Percentiles rank a stretch among this genome's conserved stretches.
Evolutionary conservation across 2,888 invertebrate species (phyloP).

Genomic region (Heliconius cydno): DNA sequence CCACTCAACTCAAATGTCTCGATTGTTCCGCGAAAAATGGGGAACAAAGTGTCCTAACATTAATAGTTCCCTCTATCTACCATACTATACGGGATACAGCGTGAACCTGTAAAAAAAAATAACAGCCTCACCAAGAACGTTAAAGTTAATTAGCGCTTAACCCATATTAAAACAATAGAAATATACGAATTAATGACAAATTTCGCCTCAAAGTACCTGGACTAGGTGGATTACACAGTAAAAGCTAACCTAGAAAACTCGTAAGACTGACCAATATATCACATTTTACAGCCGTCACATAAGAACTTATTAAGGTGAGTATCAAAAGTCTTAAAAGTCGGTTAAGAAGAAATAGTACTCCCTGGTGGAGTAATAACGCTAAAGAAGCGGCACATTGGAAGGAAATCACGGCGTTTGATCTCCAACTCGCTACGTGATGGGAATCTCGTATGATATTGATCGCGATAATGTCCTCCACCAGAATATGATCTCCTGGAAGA

Average conservation of each 20-base stretch:
- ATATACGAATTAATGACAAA: too few species aligned
- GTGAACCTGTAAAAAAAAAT: too few species aligned
- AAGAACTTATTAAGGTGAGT: slow-evolving; percentile 28
- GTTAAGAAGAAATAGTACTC: slow-evolving; percentile 46
- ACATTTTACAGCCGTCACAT: slow-evolving; percentile 28
- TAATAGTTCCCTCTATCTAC: too few species aligned
- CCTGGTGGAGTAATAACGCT: slow-evolving; percentile 51
- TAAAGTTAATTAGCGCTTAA: too few species aligned
- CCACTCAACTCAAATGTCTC: too few species aligned
- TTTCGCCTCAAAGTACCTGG: background rate
- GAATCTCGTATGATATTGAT: slow-evolving; percentile 49
- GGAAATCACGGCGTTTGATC: slow-evolving; percentile 58
- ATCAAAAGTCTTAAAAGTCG: slow-evolving; percentile 42
- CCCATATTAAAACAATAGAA: too few species aligned
- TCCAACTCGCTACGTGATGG: slow-evolving; percentile 52
- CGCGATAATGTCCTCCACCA: slow-evolving; percentile 45
- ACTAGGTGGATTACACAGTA: too few species aligned
- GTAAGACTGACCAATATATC: slow-evolving; percentile 1
- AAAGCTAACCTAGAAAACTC: slow-evolving; percentile 3
- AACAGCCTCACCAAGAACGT: too few species aligned
- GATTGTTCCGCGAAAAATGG: too few species aligned
- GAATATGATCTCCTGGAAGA: slow-evolving; percentile 36
- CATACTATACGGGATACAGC: too few species aligned
- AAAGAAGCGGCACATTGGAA: slow-evolving; percentile 51
- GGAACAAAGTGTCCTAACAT: too few species aligned